Evolutionary conservation across 1,140 invertebrate species (phyloP).

Genomic region (Megathymus violae): DNA sequence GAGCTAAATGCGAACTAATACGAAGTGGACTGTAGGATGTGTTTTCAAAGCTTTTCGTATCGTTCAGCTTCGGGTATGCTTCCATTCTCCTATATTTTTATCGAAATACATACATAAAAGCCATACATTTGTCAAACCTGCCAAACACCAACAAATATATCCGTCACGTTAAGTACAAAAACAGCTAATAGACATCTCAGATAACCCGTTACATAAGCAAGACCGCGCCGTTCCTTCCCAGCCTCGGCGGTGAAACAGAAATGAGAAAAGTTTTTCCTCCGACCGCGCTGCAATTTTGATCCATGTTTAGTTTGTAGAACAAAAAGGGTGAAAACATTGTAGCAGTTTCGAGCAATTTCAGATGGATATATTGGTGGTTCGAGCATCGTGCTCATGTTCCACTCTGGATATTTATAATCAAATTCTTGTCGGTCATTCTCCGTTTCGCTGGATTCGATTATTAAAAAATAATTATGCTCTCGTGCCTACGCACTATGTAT

Average conservation of each 20-base stretch:
- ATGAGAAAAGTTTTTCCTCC: constrained; percentile 43
- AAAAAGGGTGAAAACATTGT: constrained; percentile 3
- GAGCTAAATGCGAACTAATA: no score
- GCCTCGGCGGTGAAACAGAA: constrained; percentile 36
- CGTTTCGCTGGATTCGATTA: no score
- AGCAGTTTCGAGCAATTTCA: not conserved
- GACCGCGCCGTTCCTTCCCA: constrained; percentile 1
- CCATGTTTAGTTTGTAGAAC: constrained; percentile 2
- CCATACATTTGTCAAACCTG: no score
- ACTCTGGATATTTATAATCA: not conserved
- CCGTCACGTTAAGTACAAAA: not conserved
- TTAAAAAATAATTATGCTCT: no score
- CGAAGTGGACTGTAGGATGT: no score
- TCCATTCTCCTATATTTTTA: no score
- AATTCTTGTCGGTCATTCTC: no score
- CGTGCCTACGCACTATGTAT: no score
- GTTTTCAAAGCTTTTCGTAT: no score
- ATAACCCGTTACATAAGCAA: not conserved
- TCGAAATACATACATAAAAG: no score
- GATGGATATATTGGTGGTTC: not conserved
- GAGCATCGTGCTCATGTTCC: not conserved
- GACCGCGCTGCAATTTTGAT: constrained; percentile 19
- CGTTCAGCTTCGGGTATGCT: no score
- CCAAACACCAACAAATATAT: no score
- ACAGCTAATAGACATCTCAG: not conserved